Conservation (phyloP, 2,888 invertebrate genomes). For the Patella pellucida region DNA sequence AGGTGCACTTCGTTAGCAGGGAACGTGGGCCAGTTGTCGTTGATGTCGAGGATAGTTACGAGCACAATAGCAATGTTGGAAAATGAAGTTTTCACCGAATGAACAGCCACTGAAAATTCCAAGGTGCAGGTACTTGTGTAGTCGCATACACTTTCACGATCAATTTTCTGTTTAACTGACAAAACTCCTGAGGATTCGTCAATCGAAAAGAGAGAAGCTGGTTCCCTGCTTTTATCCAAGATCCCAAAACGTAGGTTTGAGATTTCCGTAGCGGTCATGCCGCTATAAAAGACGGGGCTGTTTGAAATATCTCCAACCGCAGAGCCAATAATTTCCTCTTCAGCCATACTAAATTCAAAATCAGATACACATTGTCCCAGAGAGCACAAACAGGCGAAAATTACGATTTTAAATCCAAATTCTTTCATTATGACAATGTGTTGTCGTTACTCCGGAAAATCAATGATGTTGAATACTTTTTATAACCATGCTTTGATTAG, state of each 20-base stretch:
- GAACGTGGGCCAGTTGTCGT: constrained; percentile 56
- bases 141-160: constrained; percentile 47
- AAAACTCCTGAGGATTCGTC: constrained; percentile 44
- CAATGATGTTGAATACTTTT: too few species aligned
- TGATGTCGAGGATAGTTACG: constrained; percentile 51
- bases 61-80: constrained; percentile 51
- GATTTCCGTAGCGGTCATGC: constrained; percentile 41
- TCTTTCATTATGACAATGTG: neutral
- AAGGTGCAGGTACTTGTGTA: constrained; percentile 37
- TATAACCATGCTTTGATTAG: too few species aligned
- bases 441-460: too few species aligned
- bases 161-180: constrained; percentile 38
- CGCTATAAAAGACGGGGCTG: constrained; percentile 43
- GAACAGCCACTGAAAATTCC: constrained; percentile 50
- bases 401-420: neutral
- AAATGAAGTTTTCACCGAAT: constrained; percentile 44
- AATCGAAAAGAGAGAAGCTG: constrained; percentile 49
- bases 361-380: constrained; percentile 19
- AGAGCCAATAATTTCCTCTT: constrained; percentile 39
- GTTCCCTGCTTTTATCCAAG: constrained; percentile 41
- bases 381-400: neutral
- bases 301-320: constrained; percentile 48
- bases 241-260: constrained; percentile 50
- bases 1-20: constrained; percentile 38
- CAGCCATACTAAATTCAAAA: constrained; percentile 37